These are phyloP conservation scores for Alitta virens DNA, from an alignment of 2,888 invertebrate genomes.

Conservation along the genomic window DNA sequence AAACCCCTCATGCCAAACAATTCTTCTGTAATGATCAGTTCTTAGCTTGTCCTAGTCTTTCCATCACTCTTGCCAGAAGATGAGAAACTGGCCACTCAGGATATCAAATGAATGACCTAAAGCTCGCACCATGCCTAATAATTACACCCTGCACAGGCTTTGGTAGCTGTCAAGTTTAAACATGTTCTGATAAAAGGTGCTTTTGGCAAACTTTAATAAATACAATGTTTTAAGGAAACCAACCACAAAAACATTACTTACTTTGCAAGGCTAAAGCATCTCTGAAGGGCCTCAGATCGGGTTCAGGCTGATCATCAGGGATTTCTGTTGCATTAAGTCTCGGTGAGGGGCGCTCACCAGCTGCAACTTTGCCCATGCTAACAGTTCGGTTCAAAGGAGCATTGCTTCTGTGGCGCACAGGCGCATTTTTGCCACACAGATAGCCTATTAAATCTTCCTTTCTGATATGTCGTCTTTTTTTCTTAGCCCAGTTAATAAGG, in stretches of 20 bases:
- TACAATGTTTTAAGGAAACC: no score
- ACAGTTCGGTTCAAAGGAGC: slow-evolving; percentile 18
- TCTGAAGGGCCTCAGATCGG: slow-evolving; percentile 71
- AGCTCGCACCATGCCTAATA: no score
- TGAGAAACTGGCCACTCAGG: no score
- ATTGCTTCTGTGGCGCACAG: slow-evolving; percentile 57
- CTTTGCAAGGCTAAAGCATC: slow-evolving; percentile 70
- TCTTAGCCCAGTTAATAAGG: slow-evolving; percentile 74
- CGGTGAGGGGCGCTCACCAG: slow-evolving; percentile 8
- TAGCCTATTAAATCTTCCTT: slow-evolving; percentile 76
- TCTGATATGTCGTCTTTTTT: slow-evolving; percentile 68
- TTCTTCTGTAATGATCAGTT: no score
- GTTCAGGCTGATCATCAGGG: slow-evolving; percentile 52
- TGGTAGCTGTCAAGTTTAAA: no score
- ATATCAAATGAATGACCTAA: no score
- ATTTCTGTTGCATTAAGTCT: slow-evolving; percentile 11
- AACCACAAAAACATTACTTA: slow-evolving; percentile 39
- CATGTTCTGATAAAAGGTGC: no score
- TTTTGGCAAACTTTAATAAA: no score
- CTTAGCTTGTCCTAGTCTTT: no score
- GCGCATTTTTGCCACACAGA: slow-evolving; percentile 67
- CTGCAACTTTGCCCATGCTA: slow-evolving; percentile 13
- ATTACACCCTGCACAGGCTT: no score
- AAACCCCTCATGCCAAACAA: no score
- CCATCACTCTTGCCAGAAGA: no score